Evolutionary conservation across 2,888 invertebrate species (phyloP).

Genomic region (Pheosia gnoma): DNA sequence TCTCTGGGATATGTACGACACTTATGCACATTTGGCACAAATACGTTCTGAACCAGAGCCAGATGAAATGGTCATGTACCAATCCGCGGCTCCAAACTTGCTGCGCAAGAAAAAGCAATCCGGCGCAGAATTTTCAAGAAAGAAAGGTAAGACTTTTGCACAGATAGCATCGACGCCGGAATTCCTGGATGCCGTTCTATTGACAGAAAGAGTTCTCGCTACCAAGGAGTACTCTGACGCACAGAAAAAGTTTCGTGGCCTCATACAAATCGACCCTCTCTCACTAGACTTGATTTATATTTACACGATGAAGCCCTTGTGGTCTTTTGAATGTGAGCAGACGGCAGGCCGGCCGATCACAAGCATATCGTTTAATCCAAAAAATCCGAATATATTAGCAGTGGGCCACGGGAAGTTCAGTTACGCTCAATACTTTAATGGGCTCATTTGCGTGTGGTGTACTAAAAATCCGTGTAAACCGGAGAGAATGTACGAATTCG

Average conservation of each 20-base stretch:
- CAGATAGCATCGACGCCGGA: constrained; percentile 56
- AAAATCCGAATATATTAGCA: constrained; percentile 88
- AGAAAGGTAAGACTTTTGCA: constrained; percentile 53
- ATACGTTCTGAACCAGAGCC: constrained; percentile 54
- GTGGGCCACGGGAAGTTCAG: constrained; percentile 89
- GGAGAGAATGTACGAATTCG: constrained; percentile 87
- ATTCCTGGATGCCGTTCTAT: constrained; percentile 86
- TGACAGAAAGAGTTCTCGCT: constrained; percentile 89
- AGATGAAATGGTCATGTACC: constrained; percentile 78
- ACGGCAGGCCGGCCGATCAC: constrained; percentile 84
- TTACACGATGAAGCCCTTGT: constrained; percentile 87
- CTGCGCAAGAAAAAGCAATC: constrained; percentile 56
- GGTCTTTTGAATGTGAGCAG: constrained; percentile 85
- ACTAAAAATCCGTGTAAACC: constrained; percentile 92
- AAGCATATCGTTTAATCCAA: constrained; percentile 86
- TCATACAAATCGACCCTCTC: constrained; percentile 85
- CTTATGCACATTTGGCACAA: constrained; percentile 79
- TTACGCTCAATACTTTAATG: constrained; percentile 82
- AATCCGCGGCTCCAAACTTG: constrained; percentile 60
- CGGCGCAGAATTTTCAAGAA: constrained; percentile 9
- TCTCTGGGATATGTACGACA: constrained; percentile 91
- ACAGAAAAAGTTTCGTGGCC: constrained; percentile 88
- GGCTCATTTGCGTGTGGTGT: constrained; percentile 90
- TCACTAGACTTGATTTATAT: constrained; percentile 86
- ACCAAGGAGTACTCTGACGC: constrained; percentile 86